Evolutionary conservation across 2,888 invertebrate species (phyloP).

Genomic region (Nebria brevicollis): DNA sequence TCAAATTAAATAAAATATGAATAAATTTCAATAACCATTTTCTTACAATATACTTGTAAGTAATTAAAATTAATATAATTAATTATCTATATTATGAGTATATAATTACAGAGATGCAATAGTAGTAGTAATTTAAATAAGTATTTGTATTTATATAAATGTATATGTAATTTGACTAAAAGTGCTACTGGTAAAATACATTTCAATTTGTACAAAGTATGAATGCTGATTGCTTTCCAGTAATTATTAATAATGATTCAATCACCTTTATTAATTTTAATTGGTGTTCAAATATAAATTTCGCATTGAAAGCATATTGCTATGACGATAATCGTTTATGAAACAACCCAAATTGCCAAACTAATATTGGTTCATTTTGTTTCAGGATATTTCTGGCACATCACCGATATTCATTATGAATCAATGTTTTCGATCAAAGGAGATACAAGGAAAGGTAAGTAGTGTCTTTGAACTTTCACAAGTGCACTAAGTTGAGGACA

Average conservation of each 20-base stretch:
- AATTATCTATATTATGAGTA: too few species aligned
- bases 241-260: slow-evolving; percentile 25
- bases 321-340: neutral
- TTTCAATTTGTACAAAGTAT: too few species aligned
- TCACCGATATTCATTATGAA: slow-evolving; percentile 93
- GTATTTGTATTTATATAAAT: too few species aligned
- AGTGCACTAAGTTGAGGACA: neutral
- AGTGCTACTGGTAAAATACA: too few species aligned
- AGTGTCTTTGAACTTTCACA: slow-evolving; percentile 47
- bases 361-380: slow-evolving; percentile 59
- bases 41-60: too few species aligned
- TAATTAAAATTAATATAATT: too few species aligned
- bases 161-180: too few species aligned
- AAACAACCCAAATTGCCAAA: neutral
- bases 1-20: too few species aligned
- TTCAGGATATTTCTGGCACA: slow-evolving; percentile 96
- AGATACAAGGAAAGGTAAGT: slow-evolving; percentile 81
- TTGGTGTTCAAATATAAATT: neutral
- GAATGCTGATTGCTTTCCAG: neutral
- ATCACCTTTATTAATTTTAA: neutral
- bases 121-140: too few species aligned
- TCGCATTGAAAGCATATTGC: neutral
- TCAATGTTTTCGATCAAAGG: slow-evolving; percentile 82
- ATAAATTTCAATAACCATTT: too few species aligned
- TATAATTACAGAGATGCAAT: too few species aligned